These are phyloP conservation scores for Pinna nobilis DNA, from an alignment of 1,140 invertebrate species.

Conservation along the genomic window DNA sequence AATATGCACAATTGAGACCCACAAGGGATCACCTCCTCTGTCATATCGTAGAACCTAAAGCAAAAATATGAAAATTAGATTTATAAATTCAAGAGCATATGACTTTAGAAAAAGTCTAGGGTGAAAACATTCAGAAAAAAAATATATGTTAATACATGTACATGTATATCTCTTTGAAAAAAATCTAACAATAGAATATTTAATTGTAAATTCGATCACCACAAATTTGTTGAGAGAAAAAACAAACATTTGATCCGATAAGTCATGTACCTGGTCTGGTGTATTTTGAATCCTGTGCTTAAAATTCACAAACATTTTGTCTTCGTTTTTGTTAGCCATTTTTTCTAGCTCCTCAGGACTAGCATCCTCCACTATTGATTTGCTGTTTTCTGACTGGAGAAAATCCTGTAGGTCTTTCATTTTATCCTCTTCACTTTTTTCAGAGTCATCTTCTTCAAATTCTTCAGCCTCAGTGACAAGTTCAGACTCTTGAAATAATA, in stretches of 20 bases:
- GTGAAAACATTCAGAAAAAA: too few relatives aligned
- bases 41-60: conserved; percentile 89
- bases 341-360: conserved; percentile 53
- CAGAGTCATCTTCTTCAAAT: conserved; percentile 62
- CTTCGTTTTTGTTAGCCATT: conserved; percentile 73
- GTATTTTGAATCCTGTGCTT: conserved; percentile 68
- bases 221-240: too few relatives aligned
- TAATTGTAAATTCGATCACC: too few relatives aligned
- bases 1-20: conserved; percentile 85
- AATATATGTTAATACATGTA: too few relatives aligned
- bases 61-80: too few relatives aligned
- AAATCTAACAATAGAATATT: too few relatives aligned
- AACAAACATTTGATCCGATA: too few relatives aligned
- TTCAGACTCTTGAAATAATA: conserved; percentile 80
- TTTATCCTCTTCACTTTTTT: conserved; percentile 75
- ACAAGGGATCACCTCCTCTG: conserved; percentile 85
- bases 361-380: conserved; percentile 25
- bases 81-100: too few relatives aligned
- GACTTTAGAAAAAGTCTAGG: too few relatives aligned
- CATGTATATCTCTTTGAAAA: too few relatives aligned
- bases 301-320: conserved; percentile 79
- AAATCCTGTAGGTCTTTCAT: conserved; percentile 77
- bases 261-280: conserved; percentile 71
- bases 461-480: conserved; percentile 82
- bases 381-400: conserved; percentile 32